A percentile compares a stretch with the other conserved stretches of the same genome.
phyloP scores from a whole-genome alignment of 2,888 invertebrate genomes.

The Sarcophaga caerulescens region DNA sequence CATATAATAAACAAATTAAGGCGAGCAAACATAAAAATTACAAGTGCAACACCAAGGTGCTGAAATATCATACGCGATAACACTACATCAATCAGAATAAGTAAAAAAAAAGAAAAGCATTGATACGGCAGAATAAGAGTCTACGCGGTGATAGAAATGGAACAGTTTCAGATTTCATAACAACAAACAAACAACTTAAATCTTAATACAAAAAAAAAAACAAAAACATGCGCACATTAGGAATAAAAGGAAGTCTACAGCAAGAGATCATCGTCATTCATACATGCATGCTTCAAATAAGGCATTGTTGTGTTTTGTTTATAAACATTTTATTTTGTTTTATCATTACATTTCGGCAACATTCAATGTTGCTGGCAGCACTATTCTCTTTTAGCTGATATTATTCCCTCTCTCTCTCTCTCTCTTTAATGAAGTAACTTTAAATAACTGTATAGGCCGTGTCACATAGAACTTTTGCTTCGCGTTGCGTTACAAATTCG shows the following conservation, averaged over 20 bases:
- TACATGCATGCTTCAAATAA: not conserved
- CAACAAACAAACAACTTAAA: conserved; percentile 31
- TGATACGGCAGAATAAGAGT: not conserved
- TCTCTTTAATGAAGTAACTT: not conserved
- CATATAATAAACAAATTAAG: conserved; percentile 62
- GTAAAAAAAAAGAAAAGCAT: not conserved
- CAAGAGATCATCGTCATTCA: not conserved
- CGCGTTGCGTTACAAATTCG: too few species aligned
- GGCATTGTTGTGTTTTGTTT: not conserved
- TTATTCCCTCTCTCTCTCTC: too few species aligned
- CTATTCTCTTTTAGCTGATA: conserved; percentile 1
- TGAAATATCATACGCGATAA: conserved; percentile 48
- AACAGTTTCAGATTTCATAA: conserved; percentile 37
- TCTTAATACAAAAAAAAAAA: not conserved
- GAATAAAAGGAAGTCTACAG: not conserved
- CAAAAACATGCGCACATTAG: not conserved
- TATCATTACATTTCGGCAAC: not conserved
- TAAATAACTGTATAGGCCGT: too few species aligned
- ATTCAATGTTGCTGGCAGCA: conserved; percentile 17
- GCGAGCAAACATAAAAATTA: conserved; percentile 36
- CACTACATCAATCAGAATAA: not conserved
- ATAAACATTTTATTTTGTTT: not conserved
- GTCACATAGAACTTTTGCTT: too few species aligned
- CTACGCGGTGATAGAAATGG: not conserved
- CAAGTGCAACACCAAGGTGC: conserved; percentile 52